Percentiles rank a stretch among this genome's conserved stretches.
These are phyloP conservation scores for Melanotus villosus DNA, from an alignment of 2,888 invertebrate species.

Conservation along the genomic window DNA sequence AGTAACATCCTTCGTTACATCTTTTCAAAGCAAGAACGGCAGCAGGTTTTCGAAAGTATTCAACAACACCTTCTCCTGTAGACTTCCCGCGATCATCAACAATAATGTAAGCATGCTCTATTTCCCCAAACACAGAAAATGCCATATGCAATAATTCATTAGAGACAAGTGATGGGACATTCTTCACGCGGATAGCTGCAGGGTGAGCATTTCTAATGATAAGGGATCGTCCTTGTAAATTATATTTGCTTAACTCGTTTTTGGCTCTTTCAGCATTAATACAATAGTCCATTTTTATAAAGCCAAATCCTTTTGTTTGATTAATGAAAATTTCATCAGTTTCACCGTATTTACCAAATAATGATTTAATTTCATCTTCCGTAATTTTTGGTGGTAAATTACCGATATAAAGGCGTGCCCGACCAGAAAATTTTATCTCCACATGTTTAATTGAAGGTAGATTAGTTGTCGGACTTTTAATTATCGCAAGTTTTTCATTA, in stretches of 20 bases:
- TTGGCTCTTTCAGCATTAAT: conserved; percentile 95
- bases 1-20: conserved; percentile 94
- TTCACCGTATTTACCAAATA: conserved; percentile 93
- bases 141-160: conserved; percentile 94
- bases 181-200: conserved; percentile 92
- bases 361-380: conserved; percentile 88
- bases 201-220: conserved; percentile 96
- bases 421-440: conserved; percentile 90
- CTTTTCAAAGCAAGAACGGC: conserved; percentile 90
- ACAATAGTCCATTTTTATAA: conserved; percentile 93
- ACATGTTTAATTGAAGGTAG: conserved; percentile 79
- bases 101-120: conserved; percentile 91
- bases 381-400: conserved; percentile 91
- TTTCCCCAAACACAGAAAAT: conserved; percentile 90
- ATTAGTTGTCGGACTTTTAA: conserved; percentile 81
- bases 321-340: conserved; percentile 93
- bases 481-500: too few species aligned
- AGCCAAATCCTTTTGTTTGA: conserved; percentile 96
- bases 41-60: conserved; percentile 92
- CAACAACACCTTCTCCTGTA: conserved; percentile 96
- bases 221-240: conserved; percentile 86
- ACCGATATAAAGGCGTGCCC: conserved; percentile 93
- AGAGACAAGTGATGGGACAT: conserved; percentile 91
- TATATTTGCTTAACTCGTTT: conserved; percentile 90
- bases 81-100: conserved; percentile 97